Percentiles rank a stretch among this genome's conserved stretches.
These are phyloP conservation scores for Diabrotica balteata DNA, from an alignment of 2,888 invertebrate species.

Conservation along the genomic window DNA sequence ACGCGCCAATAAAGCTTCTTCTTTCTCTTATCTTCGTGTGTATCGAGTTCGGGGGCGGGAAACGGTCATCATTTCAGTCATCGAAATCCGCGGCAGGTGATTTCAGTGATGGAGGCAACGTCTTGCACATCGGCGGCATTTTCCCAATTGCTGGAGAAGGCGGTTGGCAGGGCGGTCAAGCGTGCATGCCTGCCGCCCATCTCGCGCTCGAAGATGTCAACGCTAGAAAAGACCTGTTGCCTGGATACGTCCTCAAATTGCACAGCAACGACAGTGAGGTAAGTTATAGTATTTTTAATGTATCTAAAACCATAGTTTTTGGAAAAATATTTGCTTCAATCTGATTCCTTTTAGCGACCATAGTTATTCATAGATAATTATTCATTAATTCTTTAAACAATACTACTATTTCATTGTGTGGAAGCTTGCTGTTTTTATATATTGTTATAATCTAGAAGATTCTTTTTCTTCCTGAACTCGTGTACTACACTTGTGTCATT, in stretches of 20 bases:
- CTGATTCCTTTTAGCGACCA: too few relatives aligned
- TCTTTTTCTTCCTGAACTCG: too few relatives aligned
- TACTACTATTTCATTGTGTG: too few relatives aligned
- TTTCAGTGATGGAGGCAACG: conserved; percentile 62
- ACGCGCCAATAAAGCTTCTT: conserved; percentile 54
- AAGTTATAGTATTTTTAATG: conserved; percentile 48
- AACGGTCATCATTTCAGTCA: conserved; percentile 16
- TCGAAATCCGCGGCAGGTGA: conserved; percentile 23
- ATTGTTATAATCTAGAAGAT: too few relatives aligned
- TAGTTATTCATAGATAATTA: too few relatives aligned
- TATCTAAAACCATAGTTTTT: neutral
- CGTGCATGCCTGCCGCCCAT: conserved; percentile 96
- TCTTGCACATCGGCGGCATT: conserved; percentile 95
- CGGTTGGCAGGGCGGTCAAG: conserved; percentile 98
- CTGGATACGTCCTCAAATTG: conserved; percentile 88
- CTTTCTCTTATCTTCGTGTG: conserved; percentile 14
- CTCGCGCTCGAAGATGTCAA: conserved; percentile 97
- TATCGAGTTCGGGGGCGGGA: conserved; percentile 24
- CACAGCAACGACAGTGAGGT: conserved; percentile 98
- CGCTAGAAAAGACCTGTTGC: conserved; percentile 83
- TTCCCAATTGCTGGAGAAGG: conserved; percentile 97
- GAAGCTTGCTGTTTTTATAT: too few relatives aligned
- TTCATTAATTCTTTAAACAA: too few relatives aligned
- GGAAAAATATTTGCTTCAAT: too few relatives aligned
- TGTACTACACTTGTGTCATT: too few relatives aligned